A percentile compares a stretch with the other conserved stretches of the same genome.
phyloP scores from a whole-genome alignment of 2,113 vertebrate genomes.

The Pipra filicauda region DNA sequence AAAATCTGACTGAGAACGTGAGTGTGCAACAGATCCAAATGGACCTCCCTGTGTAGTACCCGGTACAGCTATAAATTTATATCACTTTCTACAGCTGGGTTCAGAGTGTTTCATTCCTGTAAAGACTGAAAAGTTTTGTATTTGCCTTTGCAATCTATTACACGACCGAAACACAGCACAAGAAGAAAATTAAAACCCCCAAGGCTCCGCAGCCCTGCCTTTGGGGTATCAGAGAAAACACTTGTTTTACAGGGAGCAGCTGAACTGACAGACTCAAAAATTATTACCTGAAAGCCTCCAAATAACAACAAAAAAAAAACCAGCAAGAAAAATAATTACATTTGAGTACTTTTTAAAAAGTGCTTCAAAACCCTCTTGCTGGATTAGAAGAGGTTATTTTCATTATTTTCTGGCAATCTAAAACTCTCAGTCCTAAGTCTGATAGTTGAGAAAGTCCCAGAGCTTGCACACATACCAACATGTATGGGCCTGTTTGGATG shows the following conservation, averaged over 20 bases:
- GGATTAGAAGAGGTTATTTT: neutral
- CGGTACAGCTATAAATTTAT: neutral
- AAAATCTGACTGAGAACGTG: rapidly evolving
- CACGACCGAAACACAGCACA: rapidly evolving
- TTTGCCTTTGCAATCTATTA: neutral
- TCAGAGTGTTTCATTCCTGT: neutral
- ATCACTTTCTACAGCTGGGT: neutral
- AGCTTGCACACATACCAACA: neutral
- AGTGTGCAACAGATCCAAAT: neutral
- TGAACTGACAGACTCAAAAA: neutral
- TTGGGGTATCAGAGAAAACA: neutral
- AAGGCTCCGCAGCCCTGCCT: rapidly evolving
- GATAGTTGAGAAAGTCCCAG: neutral
- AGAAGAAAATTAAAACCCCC: neutral
- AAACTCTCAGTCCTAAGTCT: neutral
- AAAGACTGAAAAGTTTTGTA: neutral
- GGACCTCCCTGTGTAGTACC: neutral
- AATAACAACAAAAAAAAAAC: neutral
- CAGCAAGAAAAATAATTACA: neutral
- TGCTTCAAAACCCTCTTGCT: neutral
- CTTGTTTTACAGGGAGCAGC: neutral
- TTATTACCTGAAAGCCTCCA: neutral
- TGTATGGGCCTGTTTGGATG: neutral
- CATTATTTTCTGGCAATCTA: neutral
- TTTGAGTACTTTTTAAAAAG: neutral